Evolutionary conservation across 2,888 invertebrate species (phyloP).

Genomic region (Cantharis nigra): DNA sequence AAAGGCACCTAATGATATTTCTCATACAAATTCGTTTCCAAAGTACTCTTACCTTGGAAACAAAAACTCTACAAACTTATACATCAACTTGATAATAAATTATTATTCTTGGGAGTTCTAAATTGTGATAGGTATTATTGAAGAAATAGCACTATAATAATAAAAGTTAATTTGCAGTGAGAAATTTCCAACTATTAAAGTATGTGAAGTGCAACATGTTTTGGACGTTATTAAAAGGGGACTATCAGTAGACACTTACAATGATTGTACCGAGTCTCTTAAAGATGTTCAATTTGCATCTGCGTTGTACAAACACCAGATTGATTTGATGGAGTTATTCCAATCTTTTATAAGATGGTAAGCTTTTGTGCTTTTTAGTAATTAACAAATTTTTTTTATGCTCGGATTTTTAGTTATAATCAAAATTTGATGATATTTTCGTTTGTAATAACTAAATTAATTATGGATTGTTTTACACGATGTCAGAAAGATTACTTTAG

Average conservation of each 20-base stretch:
- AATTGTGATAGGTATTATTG: neutral
- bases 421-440: conserved; percentile 33
- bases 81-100: no score
- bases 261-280: neutral
- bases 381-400: neutral
- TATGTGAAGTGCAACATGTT: conserved; percentile 9
- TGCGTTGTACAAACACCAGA: conserved; percentile 23
- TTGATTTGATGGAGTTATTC: conserved; percentile 31
- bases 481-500: conserved; percentile 20
- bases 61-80: no score
- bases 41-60: no score
- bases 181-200: conserved; percentile 26
- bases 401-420: conserved; percentile 27
- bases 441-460: conserved; percentile 28
- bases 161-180: conserved; percentile 20
- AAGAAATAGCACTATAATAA: neutral
- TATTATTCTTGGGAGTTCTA: neutral
- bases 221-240: conserved; percentile 29
- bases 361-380: conserved; percentile 1
- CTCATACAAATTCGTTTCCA: no score
- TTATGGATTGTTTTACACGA: conserved; percentile 31
- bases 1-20: no score
- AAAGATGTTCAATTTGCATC: conserved; percentile 1
- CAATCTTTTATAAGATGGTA: conserved; percentile 33
- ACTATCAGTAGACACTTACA: conserved; percentile 12